These are phyloP conservation scores for Sebastes diaconus DNA, from an alignment of 2,797 vertebrate genomes.

Conservation along the genomic window DNA sequence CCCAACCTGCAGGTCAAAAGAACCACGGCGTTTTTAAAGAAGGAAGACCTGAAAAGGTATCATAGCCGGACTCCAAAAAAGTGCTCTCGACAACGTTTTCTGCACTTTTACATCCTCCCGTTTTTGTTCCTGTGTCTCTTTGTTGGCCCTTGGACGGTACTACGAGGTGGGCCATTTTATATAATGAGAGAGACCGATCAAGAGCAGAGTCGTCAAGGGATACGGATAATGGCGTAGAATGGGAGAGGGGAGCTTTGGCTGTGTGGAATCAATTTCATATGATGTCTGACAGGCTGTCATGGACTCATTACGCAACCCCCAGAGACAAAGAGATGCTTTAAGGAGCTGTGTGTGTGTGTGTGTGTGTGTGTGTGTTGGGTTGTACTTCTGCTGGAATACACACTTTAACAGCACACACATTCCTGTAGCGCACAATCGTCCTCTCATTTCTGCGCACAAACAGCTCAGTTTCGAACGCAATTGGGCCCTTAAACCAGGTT, in stretches of 20 bases:
- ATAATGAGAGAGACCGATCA: conserved; percentile 26
- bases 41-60: background rate
- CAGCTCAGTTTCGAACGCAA: conserved; percentile 27
- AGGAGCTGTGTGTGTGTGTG: conserved; percentile 17
- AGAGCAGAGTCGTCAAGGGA: conserved; percentile 8
- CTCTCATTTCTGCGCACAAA: conserved; percentile 46
- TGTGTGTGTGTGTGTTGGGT: background rate
- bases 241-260: conserved; percentile 30
- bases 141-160: background rate
- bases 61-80: background rate
- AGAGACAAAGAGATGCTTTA: conserved; percentile 74
- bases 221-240: conserved; percentile 28
- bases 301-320: conserved; percentile 67
- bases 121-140: background rate
- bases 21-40: background rate
- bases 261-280: conserved; percentile 73
- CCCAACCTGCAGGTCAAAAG: background rate
- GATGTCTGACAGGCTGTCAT: conserved; percentile 67
- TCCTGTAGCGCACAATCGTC: conserved; percentile 38
- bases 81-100: background rate
- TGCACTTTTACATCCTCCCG: background rate
- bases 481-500: conserved; percentile 40
- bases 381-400: conserved; percentile 12
- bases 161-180: background rate
- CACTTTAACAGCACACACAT: conserved; percentile 15